Evolutionary conservation across 2,888 invertebrate genomes (phyloP).

Genomic region (Aleiodes testaceus): DNA sequence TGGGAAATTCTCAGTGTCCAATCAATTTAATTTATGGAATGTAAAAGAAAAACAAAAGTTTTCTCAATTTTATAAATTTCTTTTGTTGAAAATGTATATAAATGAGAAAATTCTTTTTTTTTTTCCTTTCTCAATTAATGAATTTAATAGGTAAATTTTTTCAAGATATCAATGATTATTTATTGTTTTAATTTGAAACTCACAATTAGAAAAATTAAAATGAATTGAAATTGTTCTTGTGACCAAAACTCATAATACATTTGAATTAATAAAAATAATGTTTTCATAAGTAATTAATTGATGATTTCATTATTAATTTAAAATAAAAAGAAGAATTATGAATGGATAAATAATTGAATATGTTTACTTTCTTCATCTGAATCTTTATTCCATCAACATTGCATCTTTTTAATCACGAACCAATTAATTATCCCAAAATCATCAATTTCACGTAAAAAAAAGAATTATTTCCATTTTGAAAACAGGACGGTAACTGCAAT

Average conservation of each 20-base stretch:
- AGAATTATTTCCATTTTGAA: constrained; percentile 11
- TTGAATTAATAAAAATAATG: constrained; percentile 58
- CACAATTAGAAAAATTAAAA: constrained; percentile 55
- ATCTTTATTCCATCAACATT: no score
- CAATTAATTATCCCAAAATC: not conserved
- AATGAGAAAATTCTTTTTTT: not conserved
- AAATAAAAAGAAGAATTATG: no score
- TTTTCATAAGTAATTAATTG: constrained; percentile 56
- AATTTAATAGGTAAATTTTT: constrained; percentile 4
- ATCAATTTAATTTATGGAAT: constrained; percentile 46
- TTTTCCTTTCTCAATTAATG: not conserved
- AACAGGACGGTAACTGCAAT: constrained; percentile 28
- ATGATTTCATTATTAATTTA: constrained; percentile 3
- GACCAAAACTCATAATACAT: constrained; percentile 52
- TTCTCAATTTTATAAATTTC: constrained; percentile 25
- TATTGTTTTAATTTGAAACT: constrained; percentile 1
- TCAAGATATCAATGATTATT: not conserved
- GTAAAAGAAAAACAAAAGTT: not conserved
- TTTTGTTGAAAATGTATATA: constrained; percentile 25
- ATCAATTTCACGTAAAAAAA: constrained; percentile 18
- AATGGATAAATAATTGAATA: no score
- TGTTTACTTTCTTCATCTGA: no score
- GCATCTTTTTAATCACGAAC: no score
- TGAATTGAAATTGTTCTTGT: constrained; percentile 61
- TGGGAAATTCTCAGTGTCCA: constrained; percentile 20